phyloP scores from a whole-genome alignment of 1,140 invertebrate species.

The Macrobrachium nipponense region DNA sequence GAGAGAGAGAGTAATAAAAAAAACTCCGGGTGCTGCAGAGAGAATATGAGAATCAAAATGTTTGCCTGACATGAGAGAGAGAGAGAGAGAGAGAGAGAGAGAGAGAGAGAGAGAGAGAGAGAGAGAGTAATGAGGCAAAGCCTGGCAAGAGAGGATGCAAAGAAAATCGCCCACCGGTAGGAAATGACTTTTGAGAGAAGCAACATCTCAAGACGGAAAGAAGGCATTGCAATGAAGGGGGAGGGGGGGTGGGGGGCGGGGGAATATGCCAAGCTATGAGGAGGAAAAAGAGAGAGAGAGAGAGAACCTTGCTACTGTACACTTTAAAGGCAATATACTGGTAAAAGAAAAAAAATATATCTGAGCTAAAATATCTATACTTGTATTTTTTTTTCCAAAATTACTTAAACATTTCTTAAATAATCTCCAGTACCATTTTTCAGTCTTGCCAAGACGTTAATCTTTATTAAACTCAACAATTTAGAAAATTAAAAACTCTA shows the following conservation, averaged over 20 bases:
- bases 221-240: not conserved
- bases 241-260: no score
- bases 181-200: not conserved
- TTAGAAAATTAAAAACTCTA: no score
- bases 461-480: no score
- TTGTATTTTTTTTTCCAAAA: no score
- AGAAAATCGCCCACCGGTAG: not conserved
- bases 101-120: constrained; percentile 16
- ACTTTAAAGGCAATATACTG: no score
- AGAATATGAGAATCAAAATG: no score
- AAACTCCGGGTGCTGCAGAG: not conserved
- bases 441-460: no score
- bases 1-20: not conserved
- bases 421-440: no score
- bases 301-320: not conserved
- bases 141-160: not conserved
- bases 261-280: no score
- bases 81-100: not conserved
- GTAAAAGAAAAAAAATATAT: no score
- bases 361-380: no score
- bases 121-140: not conserved
- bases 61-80: not conserved
- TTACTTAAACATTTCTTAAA: no score
- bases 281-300: not conserved
- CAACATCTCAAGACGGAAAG: not conserved